Evolutionary conservation across 2,113 vertebrate species (phyloP).

Genomic region (Tursiops truncatus): DNA sequence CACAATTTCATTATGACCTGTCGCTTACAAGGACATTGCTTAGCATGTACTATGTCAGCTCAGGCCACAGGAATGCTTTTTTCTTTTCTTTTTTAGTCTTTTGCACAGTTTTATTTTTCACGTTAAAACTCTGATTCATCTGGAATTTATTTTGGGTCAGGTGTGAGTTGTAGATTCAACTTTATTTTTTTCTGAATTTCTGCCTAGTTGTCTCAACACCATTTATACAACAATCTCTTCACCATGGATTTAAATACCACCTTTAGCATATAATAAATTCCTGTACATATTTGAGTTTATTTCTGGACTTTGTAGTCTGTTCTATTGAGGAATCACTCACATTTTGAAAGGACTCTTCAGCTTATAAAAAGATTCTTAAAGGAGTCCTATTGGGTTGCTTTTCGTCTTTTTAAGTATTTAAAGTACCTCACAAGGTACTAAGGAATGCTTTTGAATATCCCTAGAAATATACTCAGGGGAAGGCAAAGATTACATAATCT

Average conservation of each 20-base stretch:
- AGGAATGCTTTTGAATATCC: conserved; percentile 23
- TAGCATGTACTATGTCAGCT: not conserved
- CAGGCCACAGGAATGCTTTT: not conserved
- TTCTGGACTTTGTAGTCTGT: conserved; percentile 7
- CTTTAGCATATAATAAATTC: not conserved
- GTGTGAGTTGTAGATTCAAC: not conserved
- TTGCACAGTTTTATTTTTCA: conserved; percentile 1
- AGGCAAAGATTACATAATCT: conserved; percentile 10
- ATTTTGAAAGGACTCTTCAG: not conserved
- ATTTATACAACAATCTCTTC: not conserved
- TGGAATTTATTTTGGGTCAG: conserved; percentile 34
- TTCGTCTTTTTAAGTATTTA: conserved; percentile 24
- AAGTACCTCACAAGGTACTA: not conserved
- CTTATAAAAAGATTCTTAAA: conserved; percentile 22
- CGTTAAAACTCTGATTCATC: not conserved
- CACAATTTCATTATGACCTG: not conserved
- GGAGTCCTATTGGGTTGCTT: not conserved
- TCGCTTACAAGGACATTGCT: not conserved
- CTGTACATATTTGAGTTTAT: not conserved
- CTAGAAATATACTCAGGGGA: not conserved
- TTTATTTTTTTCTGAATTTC: not conserved
- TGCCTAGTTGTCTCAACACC: not conserved
- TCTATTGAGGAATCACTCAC: not conserved
- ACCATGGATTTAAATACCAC: not conserved
- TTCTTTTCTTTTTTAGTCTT: not conserved